Evolutionary conservation across 1,140 invertebrate genomes (phyloP), one percentile per base, ranked within the genome.

Genomic region (Apis florea): DNA sequence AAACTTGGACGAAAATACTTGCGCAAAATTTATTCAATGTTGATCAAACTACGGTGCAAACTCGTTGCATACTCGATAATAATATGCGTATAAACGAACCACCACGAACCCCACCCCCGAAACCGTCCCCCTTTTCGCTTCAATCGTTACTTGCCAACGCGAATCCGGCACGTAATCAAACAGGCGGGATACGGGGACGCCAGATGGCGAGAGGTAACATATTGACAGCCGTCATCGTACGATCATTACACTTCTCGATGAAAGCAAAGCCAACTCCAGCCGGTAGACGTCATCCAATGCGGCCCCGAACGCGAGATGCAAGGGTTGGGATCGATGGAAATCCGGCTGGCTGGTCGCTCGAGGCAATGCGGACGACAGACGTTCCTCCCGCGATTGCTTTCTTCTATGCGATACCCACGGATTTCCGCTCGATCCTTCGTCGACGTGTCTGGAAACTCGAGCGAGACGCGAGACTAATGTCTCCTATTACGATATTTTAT

Each of bases 81-180:
- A 40, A 40, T 40, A 40, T 6, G 31, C 31, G 31, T 40, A 40
- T 40, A 40, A 40, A 40, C 31, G 31, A 40, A 40, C 31, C 31
- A 40, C 31, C 31, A 6, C 2, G n/a, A n/a, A n/a, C 31, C 31
- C 26, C 26, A 31, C 26, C 26, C 31, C 31, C 31, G 31, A 40
- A 40, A 40, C 5, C 31, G 4, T 40, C 31, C 31, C 31, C 49
- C 40, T 73, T 70, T 75, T 63, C 21, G 70, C 59, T 74, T 47
- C 15, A 61, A 66, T 67, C 51, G 76, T 74, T 68, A 75, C 47
- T 47, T 59, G 58, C n/a, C 59, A 61, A 89, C 82, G 53, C 54
- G 83, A 89, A 76, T 75, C 68, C 77, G 86, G 75, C 75, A 80
- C 86, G 83, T 92, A 90, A 92, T 92, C 90, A 90, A 86, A 87